Base-by-base conservation (phyloP, 2,113 vertebrate genomes). In the Chaetorhynchus papuensis region DNA sequence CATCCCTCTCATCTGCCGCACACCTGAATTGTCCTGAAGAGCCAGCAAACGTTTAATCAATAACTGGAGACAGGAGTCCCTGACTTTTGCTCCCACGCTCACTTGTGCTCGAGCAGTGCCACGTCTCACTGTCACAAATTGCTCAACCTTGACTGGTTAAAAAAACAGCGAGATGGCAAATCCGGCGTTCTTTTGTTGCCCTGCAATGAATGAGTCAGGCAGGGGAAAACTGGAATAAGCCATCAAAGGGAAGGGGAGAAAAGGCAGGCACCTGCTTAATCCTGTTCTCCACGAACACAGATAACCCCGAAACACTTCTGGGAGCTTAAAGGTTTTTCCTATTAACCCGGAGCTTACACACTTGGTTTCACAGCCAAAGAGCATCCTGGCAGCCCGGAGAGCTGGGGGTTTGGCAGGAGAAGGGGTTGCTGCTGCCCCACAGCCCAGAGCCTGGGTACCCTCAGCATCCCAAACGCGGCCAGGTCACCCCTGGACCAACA, bases 191-290 rank as follows among this genome's bases (percentile, higher is more conserved):
- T 60, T 92, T 74, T 93, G 66, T 90, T 91, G 91, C 39, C 56
- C 80, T 19, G 13, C 82, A 92, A 83, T 33, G 83, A 81, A 33
- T 94, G 89, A 93, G 65, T 89, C 95, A 96, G 83, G 88, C 69
- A 61, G 66, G 93, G 77, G 77, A 82, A 93, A 96, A 94, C 66
- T 76, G 80, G 78, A 90, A 86, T 78, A 69, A 93, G 77, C 90
- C 89, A 88, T 95, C 94, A 90, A 89, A 93, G 83, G 33, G 64
- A 79, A 53, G 61, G 45, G 54, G 77, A 88, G 61, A 93, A 86
- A 92, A 94, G 71, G 89, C 85, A 97, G 79, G 75, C 95, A 96
- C 96, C 86, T 75, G 95, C 72, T 93, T 84, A 79, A 96, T 94
- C 96, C 69, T 78, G 94, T 75, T 95, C 93, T 90, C 79, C 15